Conservation (phyloP, 2,113 vertebrate genomes). For the Microtus richardsoni region DNA sequence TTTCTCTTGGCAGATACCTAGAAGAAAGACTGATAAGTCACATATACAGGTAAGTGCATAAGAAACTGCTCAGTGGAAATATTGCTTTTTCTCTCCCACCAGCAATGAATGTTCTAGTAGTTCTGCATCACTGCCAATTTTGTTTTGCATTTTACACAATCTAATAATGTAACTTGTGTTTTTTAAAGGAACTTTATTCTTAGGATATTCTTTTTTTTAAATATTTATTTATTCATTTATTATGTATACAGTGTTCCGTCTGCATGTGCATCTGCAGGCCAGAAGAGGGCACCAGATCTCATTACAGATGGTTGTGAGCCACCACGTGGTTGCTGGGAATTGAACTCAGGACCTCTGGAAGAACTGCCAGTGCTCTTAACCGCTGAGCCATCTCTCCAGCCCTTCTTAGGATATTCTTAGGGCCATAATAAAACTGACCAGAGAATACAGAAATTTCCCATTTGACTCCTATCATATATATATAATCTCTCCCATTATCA, state of each 20-base stretch:
- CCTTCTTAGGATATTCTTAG: background rate
- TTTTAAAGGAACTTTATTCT: background rate
- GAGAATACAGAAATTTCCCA: background rate
- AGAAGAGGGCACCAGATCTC: too few relatives aligned
- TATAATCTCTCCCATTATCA: background rate
- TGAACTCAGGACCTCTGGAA: too few relatives aligned
- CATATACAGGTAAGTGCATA: conserved; percentile 3
- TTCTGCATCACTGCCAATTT: background rate
- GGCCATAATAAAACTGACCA: background rate
- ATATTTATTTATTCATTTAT: too few relatives aligned
- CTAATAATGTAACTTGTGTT: background rate
- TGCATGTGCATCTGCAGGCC: too few relatives aligned
- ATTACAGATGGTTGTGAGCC: too few relatives aligned
- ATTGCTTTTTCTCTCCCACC: background rate
- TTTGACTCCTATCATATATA: background rate
- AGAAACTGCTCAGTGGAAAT: background rate
- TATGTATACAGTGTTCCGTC: too few relatives aligned
- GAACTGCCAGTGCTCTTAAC: too few relatives aligned
- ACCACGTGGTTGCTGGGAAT: too few relatives aligned
- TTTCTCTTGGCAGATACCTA: background rate
- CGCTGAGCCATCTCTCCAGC: too few relatives aligned
- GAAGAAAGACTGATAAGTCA: background rate
- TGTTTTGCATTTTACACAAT: background rate
- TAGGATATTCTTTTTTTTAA: background rate
- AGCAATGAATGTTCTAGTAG: background rate